Evolutionary conservation across 2,888 invertebrate species (phyloP), one percentile per base, ranked within the genome.

Genomic region (Sepioteuthis lessoniana): DNA sequence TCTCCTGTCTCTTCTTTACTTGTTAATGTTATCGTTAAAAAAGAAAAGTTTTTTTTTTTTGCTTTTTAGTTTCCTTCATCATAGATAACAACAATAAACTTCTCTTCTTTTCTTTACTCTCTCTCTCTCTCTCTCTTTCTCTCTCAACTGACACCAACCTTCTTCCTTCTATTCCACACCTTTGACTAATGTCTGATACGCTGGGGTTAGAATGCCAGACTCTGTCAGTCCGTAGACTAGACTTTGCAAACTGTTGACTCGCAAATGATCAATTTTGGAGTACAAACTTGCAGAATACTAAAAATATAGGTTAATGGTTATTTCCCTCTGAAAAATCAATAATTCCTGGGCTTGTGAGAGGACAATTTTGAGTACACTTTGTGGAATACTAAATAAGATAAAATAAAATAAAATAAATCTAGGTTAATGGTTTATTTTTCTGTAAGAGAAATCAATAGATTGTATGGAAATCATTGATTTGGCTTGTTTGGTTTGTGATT

Each of bases 231-330:
- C 31, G 76, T 76, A 31, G 76, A 76, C 76, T n/a, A 76, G 76
- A 76, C 76, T 35, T n/a, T 13, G 7, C n/a, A 76, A 76, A 76
- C 76, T 16, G 76, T 76, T 76, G 76, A 76, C 76, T n/a, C n/a
- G n/a, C 76, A 76, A 76, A 76, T 76, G 76, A 76, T 76, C 76
- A 76, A 35, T 76, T 76, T 76, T 76, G 76, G n/a, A 76, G 76
- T 76, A 76, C 76, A 76, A 76, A 76, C 76, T 76, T 76, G 76
- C 76, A 35, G 76, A 76, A 76, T 76, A 76, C 19, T 76, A 76
- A n/a, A n/a, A 76, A 76, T 76, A 76, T n/a, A 76, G 76, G n/a
- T 76, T 76, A 76, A 76, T n/a, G 76, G 76, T 76, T 76, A 76
- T 76, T 76, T 35, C 76, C n/a, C 4, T 13, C 76, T n/a, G 76